These are phyloP conservation scores for Dicaeum eximium DNA, from an alignment of 2,113 vertebrate genomes.

Conservation along the genomic window DNA sequence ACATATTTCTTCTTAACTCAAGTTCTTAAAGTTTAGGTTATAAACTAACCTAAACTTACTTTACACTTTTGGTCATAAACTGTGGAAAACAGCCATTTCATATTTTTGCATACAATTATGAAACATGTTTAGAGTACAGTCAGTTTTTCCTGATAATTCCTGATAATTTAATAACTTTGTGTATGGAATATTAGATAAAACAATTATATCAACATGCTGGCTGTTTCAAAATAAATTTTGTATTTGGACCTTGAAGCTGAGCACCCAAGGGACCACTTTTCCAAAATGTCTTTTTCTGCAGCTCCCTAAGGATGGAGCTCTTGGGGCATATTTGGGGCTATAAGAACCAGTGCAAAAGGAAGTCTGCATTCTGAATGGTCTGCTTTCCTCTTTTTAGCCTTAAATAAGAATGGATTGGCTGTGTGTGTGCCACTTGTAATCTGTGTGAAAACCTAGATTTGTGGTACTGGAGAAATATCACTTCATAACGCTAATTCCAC, in stretches of 20 bases:
- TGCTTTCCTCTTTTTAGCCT: background rate
- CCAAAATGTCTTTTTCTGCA: background rate
- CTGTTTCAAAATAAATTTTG: background rate
- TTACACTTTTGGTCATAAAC: background rate
- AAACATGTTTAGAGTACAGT: background rate
- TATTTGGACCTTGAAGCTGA: background rate
- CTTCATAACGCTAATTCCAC: background rate
- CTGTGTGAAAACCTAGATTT: background rate
- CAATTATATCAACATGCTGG: background rate
- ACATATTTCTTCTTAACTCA: background rate
- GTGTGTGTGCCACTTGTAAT: background rate
- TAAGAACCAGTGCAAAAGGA: background rate
- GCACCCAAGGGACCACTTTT: background rate
- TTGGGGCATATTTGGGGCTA: background rate
- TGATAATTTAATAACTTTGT: background rate
- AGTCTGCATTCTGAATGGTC: background rate
- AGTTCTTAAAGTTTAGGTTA: background rate
- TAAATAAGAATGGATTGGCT: background rate
- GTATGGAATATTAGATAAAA: background rate
- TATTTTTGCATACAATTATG: background rate
- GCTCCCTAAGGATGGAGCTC: background rate
- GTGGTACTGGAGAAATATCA: background rate
- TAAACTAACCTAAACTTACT: background rate
- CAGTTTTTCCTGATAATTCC: background rate
- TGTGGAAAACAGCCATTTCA: background rate